A percentile compares a stretch with the other conserved stretches of the same genome.
These are phyloP conservation scores for Diabrotica virgifera DNA, from an alignment of 1,140 invertebrate genomes.

Conservation along the genomic window DNA sequence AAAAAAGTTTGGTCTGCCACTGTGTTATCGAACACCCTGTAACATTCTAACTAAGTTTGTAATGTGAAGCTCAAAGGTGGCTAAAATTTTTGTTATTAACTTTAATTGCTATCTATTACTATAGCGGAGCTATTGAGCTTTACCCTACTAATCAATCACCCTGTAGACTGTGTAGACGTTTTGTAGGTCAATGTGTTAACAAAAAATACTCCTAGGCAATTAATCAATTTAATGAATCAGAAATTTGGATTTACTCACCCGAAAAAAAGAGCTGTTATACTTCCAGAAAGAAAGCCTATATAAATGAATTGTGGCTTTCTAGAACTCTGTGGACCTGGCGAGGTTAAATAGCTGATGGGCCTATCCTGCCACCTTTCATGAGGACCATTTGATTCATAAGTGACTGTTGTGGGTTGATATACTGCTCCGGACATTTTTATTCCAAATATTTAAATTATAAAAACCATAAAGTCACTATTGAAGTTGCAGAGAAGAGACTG, in stretches of 20 bases:
- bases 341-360: slow-evolving; percentile 58
- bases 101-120: too few species aligned
- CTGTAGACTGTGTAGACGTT: too few species aligned
- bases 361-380: slow-evolving; percentile 46
- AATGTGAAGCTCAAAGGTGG: too few species aligned
- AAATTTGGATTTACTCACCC: slow-evolving; percentile 30
- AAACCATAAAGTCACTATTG: not conserved
- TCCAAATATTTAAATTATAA: not conserved
- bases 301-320: slow-evolving; percentile 47
- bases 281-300: slow-evolving; percentile 36
- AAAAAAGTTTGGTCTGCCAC: too few species aligned
- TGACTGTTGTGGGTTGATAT: slow-evolving; percentile 69
- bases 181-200: too few species aligned
- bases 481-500: not conserved
- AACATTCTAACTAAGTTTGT: too few species aligned
- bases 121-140: too few species aligned
- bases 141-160: too few species aligned
- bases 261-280: slow-evolving; percentile 35
- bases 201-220: too few species aligned
- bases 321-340: slow-evolving; percentile 53
- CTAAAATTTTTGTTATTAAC: too few species aligned
- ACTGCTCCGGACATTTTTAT: slow-evolving; percentile 54
- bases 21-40: too few species aligned
- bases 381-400: slow-evolving; percentile 59
- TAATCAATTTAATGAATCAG: too few species aligned